These are phyloP conservation scores for Drosophila robusta DNA, from an alignment of 2,888 invertebrate species.

Conservation along the genomic window DNA sequence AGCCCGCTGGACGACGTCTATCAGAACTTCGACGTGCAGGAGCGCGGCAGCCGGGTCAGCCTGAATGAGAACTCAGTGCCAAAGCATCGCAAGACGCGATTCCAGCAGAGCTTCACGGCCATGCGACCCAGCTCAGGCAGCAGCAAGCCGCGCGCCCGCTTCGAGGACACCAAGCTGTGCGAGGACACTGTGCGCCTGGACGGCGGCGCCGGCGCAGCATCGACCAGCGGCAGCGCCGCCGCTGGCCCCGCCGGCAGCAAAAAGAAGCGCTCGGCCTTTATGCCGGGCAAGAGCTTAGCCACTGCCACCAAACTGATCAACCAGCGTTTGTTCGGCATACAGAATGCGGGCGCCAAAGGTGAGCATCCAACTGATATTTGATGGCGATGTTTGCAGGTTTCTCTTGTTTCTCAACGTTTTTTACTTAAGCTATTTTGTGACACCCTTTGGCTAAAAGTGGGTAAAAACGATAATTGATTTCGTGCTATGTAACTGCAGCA, in stretches of 20 bases:
- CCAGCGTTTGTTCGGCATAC: conserved; percentile 90
- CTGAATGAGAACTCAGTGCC: conserved; percentile 89
- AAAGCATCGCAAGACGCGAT: conserved; percentile 94
- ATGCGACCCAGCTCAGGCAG: conserved; percentile 86
- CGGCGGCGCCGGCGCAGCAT: conserved; percentile 32
- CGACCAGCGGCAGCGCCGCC: conserved; percentile 54
- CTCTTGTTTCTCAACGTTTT: no score
- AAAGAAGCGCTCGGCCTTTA: conserved; percentile 86
- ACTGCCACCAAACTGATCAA: conserved; percentile 90
- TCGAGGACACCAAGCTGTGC: conserved; percentile 86
- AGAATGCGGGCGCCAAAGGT: conserved; percentile 85
- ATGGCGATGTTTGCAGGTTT: no score
- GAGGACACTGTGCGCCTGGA: conserved; percentile 86
- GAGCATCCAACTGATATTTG: conserved; percentile 2
- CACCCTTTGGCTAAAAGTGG: no score
- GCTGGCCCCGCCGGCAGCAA: conserved; percentile 79
- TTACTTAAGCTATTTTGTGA: no score
- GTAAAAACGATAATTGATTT: no score
- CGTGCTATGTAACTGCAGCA: no score
- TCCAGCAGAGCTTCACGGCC: conserved; percentile 89
- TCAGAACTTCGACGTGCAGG: conserved; percentile 86
- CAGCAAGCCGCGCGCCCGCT: conserved; percentile 78
- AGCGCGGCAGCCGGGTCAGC: conserved; percentile 86
- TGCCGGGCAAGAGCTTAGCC: conserved; percentile 88
- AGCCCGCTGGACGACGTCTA: conserved; percentile 87